These are phyloP conservation scores for Margaritifera margaritifera DNA, from an alignment of 2,888 invertebrate species.

Conservation along the genomic window DNA sequence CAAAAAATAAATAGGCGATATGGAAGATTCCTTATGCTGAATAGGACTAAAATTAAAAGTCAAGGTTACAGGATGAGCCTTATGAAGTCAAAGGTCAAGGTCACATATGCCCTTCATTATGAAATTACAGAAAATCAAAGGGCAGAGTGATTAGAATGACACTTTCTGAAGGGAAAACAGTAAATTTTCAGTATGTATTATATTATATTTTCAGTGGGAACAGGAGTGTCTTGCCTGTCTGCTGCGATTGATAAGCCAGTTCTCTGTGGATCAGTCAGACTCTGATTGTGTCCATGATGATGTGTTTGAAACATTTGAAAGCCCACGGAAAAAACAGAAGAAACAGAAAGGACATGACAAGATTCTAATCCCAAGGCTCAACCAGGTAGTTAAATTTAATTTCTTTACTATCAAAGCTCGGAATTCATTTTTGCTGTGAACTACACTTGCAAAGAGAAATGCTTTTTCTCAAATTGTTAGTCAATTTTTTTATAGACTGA, in stretches of 20 bases:
- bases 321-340: constrained; percentile 64
- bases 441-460: constrained; percentile 60
- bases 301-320: constrained; percentile 62
- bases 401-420: constrained; percentile 73
- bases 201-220: constrained; percentile 84
- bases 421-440: constrained; percentile 77
- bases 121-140: no score
- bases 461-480: not conserved
- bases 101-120: no score
- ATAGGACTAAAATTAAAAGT: no score
- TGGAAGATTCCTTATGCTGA: no score
- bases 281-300: constrained; percentile 63
- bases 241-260: constrained; percentile 87
- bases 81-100: no score
- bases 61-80: no score
- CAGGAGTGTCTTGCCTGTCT: constrained; percentile 93
- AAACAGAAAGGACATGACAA: constrained; percentile 76
- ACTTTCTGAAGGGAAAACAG: no score
- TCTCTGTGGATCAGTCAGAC: constrained; percentile 80
- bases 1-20: no score
- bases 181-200: not conserved
- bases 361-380: constrained; percentile 82
- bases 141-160: no score
- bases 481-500: no score
- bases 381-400: constrained; percentile 76